phyloP scores from a whole-genome alignment of 64 coral and sea anemone species.

The Actinia tenebrosa region DNA sequence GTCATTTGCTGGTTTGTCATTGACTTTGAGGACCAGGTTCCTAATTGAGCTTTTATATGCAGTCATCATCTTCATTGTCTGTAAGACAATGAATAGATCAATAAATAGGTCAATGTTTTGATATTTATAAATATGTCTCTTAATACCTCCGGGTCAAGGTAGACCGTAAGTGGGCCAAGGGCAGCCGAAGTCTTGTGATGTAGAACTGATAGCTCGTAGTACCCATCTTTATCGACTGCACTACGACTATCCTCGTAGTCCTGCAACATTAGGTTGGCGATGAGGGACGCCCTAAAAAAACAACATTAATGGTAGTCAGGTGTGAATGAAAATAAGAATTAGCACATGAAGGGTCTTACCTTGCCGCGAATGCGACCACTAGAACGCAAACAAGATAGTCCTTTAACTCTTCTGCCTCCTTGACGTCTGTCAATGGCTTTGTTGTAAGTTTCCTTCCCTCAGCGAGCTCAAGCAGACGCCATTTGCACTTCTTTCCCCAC shows the following conservation, averaged over 20 bases:
- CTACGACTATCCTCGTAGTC: neutral
- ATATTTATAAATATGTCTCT: too few species aligned
- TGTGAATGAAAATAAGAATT: neutral
- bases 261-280: neutral
- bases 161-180: neutral
- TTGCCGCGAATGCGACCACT: neutral
- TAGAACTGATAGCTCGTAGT: neutral
- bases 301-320: neutral
- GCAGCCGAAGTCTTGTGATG: neutral
- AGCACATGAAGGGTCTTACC: neutral
- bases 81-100: too few species aligned
- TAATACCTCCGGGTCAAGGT: neutral
- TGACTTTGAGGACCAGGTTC: too few species aligned
- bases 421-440: fast-evolving
- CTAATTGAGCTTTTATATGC: too few species aligned
- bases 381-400: neutral
- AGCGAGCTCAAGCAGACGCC: neutral
- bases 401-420: neutral
- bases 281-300: neutral
- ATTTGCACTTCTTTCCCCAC: neutral
- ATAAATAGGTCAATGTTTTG: too few species aligned
- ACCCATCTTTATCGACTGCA: neutral
- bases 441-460: neutral
- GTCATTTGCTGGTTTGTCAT: too few species aligned
- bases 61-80: too few species aligned